A percentile compares a stretch with the other conserved stretches of the same genome.
These are phyloP conservation scores for Elaeidobius kamerunicus DNA, from an alignment of 2,888 invertebrate genomes.

Conservation along the genomic window DNA sequence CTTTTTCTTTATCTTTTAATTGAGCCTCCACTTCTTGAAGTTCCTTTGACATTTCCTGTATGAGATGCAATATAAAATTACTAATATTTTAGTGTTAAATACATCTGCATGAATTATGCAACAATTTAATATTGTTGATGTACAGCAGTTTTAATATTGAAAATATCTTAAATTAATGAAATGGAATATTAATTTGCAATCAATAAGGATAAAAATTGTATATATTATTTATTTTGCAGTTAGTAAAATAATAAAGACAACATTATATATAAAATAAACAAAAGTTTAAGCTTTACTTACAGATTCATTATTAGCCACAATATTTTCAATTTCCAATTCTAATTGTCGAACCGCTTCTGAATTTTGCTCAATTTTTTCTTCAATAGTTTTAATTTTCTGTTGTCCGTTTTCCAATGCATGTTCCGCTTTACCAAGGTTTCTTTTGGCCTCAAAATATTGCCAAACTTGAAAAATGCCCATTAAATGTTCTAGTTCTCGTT, in stretches of 20 bases:
- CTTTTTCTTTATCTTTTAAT: conserved; percentile 61
- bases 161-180: no score
- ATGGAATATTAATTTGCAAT: no score
- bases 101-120: no score
- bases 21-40: conserved; percentile 63
- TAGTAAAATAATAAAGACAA: no score
- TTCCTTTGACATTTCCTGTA: conserved; percentile 64
- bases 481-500: conserved; percentile 80
- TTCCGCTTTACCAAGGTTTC: conserved; percentile 35
- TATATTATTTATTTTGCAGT: no score
- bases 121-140: no score
- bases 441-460: conserved; percentile 57
- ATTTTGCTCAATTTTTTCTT: conserved; percentile 54
- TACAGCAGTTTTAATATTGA: no score
- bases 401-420: conserved; percentile 40
- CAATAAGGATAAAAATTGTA: no score
- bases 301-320: conserved; percentile 64
- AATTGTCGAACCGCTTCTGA: conserved; percentile 55
- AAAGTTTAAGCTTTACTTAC: no score
- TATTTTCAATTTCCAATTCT: conserved; percentile 59
- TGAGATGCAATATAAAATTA: no score
- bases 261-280: no score
- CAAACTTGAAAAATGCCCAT: conserved; percentile 71
- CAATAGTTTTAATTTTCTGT: conserved; percentile 37
- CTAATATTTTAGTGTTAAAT: no score